Conservation (phyloP, 2,113 vertebrate species). For the Cyrtonyx montezumae region DNA sequence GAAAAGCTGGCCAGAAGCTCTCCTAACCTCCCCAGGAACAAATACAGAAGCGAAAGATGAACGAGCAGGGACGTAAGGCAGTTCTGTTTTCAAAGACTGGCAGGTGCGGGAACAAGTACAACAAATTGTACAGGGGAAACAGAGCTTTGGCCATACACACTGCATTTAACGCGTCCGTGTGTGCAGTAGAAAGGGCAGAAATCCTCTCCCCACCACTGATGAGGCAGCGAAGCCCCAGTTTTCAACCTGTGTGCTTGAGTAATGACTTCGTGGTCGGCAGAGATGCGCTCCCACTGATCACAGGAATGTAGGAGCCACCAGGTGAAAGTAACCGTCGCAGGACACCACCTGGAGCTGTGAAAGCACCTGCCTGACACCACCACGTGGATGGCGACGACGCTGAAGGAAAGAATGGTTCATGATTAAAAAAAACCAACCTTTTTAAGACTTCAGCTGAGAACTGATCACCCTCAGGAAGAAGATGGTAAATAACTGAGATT, state of each 20-base stretch:
- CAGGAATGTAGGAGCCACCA: background rate
- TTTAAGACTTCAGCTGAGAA: background rate
- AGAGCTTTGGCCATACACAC: fast-evolving
- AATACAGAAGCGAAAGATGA: background rate
- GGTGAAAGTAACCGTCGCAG: background rate
- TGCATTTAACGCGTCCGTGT: background rate
- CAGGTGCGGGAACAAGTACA: fast-evolving
- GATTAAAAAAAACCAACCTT: background rate
- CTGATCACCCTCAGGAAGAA: background rate
- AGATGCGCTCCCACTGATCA: background rate
- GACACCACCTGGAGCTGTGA: background rate
- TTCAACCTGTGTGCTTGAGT: background rate
- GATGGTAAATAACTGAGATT: background rate
- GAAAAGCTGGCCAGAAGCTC: fast-evolving
- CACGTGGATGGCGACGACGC: background rate
- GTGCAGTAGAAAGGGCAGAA: background rate
- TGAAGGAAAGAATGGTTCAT: background rate
- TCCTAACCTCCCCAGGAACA: background rate
- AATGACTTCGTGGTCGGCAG: background rate
- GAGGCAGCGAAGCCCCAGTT: background rate
- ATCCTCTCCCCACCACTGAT: background rate
- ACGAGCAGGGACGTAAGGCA: background rate
- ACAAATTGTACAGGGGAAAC: background rate
- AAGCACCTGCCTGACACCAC: background rate
- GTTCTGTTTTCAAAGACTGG: background rate